These are phyloP conservation scores for Morpho helenor DNA, from an alignment of 2,888 invertebrate genomes.

Conservation along the genomic window DNA sequence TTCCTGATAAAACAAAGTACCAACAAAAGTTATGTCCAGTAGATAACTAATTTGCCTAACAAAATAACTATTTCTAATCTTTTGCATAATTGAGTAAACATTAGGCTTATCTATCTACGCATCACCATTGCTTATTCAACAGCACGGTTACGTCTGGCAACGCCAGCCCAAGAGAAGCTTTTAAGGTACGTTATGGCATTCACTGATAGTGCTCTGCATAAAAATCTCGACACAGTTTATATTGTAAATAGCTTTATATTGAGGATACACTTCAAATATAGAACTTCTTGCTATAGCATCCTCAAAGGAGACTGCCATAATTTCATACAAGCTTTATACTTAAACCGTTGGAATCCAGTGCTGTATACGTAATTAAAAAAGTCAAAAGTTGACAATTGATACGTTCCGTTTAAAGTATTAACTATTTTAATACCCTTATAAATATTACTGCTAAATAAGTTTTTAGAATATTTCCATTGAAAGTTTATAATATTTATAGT, in stretches of 20 bases:
- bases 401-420: no score
- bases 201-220: slow-evolving; percentile 12
- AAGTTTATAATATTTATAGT: no score
- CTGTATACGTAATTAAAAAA: no score
- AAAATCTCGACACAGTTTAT: slow-evolving; percentile 7
- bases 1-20: not conserved
- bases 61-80: slow-evolving; percentile 5
- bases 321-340: no score
- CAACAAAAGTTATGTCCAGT: not conserved
- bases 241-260: not conserved
- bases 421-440: no score
- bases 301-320: no score
- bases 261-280: not conserved
- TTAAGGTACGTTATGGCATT: slow-evolving; percentile 9
- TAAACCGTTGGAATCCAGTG: no score
- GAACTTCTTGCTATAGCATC: not conserved
- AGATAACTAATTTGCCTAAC: slow-evolving; percentile 1
- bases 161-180: slow-evolving; percentile 12
- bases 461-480: no score
- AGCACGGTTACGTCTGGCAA: slow-evolving; percentile 12
- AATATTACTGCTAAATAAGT: no score
- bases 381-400: no score
- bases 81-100: slow-evolving; percentile 6
- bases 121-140: slow-evolving; percentile 11
- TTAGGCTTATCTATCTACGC: slow-evolving; percentile 6